These are phyloP conservation scores for Pseudomyrmex concolor DNA, from an alignment of 1,140 invertebrate species.

Conservation along the genomic window DNA sequence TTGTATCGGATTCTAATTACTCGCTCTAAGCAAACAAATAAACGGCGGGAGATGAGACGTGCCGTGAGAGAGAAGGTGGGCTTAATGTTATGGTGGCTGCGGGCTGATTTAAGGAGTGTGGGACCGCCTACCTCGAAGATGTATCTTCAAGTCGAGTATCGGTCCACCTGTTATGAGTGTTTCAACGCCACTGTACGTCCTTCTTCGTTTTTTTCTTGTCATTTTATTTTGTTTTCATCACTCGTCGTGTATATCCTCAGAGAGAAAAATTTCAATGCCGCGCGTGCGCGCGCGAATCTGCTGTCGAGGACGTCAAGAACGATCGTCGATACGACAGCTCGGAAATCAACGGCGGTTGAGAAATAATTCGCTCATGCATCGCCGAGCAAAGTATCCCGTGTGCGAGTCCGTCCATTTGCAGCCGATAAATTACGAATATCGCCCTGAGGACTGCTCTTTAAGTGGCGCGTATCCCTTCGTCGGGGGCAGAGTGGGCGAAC, in stretches of 20 bases:
- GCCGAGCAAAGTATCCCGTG: constrained; percentile 22
- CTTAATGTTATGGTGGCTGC: constrained; percentile 80
- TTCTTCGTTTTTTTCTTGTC: not conserved
- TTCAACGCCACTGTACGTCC: constrained; percentile 76
- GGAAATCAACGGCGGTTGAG: not conserved
- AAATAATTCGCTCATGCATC: constrained; percentile 25
- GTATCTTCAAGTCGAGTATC: constrained; percentile 76
- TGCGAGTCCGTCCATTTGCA: constrained; percentile 36
- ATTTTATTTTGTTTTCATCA: not conserved
- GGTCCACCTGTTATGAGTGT: constrained; percentile 79
- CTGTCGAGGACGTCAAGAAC: not conserved
- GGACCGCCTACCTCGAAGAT: constrained; percentile 84
- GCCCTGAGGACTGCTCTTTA: constrained; percentile 57
- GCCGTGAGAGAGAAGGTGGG: constrained; percentile 70
- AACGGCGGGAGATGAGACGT: constrained; percentile 70
- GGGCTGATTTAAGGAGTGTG: constrained; percentile 84
- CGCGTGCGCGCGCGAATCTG: not conserved
- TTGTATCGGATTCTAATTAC: constrained; percentile 85
- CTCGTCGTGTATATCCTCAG: not conserved
- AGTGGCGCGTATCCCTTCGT: constrained; percentile 44
- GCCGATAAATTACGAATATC: constrained; percentile 57
- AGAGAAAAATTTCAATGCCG: constrained; percentile 40
- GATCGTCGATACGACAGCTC: not conserved
- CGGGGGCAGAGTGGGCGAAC: constrained; percentile 32
- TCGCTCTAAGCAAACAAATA: constrained; percentile 84